Percentiles rank a stretch among this genome's conserved stretches.
Conservation (phyloP, 1,140 invertebrate species). For the Bombus fervidus region DNA sequence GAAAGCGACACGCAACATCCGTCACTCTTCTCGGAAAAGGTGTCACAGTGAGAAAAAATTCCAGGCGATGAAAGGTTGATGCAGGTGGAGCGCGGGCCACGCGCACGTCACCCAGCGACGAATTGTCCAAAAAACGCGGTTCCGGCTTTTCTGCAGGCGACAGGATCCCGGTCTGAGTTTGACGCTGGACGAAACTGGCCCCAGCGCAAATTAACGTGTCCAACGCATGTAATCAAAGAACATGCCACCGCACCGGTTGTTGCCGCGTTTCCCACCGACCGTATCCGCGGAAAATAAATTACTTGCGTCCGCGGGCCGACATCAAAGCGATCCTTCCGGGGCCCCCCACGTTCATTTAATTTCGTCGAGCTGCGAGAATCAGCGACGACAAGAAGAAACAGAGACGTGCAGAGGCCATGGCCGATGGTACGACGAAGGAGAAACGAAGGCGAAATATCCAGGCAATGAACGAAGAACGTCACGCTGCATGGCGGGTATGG, state of each 20-base stretch:
- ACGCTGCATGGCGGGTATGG: neutral
- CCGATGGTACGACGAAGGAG: neutral
- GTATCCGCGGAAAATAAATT: constrained; percentile 57
- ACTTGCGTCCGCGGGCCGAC: constrained; percentile 46
- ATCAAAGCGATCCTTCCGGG: constrained; percentile 50
- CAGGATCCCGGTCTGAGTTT: neutral
- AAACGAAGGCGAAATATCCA: constrained; percentile 9
- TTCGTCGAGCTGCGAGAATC: constrained; percentile 40
- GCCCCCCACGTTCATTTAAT: constrained; percentile 56
- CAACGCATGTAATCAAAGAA: constrained; percentile 60
- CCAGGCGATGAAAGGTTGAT: neutral
- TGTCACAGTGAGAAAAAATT: neutral
- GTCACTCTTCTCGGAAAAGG: no score
- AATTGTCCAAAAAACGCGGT: neutral
- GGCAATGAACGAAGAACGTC: neutral
- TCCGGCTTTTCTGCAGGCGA: neutral
- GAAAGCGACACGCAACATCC: no score
- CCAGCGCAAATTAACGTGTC: constrained; percentile 56
- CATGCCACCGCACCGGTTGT: constrained; percentile 29
- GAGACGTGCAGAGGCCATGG: no score
- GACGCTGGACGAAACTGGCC: constrained; percentile 12
- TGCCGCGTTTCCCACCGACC: constrained; percentile 16
- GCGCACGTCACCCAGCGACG: no score
- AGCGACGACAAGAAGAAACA: constrained; percentile 9
- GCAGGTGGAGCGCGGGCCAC: no score